Percentiles rank a stretch among this genome's conserved stretches.
These are phyloP conservation scores for Euzophera pinguis DNA, from an alignment of 2,888 invertebrate genomes.

Conservation along the genomic window DNA sequence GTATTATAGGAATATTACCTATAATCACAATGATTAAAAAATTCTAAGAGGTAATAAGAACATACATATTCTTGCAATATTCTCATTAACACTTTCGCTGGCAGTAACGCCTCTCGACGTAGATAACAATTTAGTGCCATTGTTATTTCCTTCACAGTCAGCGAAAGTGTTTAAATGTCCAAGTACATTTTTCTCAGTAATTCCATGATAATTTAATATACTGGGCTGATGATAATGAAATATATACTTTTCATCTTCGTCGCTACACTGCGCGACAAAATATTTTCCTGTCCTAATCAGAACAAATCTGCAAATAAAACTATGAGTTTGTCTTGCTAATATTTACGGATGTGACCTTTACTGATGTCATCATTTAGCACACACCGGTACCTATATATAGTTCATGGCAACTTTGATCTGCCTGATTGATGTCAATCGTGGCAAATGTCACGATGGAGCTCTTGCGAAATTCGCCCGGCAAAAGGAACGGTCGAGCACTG, in stretches of 20 bases:
- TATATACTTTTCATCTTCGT: too few species aligned
- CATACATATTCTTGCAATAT: too few species aligned
- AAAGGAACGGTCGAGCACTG: not conserved
- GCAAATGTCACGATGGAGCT: slow-evolving; percentile 9
- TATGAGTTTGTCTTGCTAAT: not conserved
- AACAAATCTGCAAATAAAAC: not conserved
- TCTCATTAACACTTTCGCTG: too few species aligned
- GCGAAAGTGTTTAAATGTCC: too few species aligned
- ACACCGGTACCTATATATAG: slow-evolving; percentile 1
- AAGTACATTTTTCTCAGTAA: too few species aligned
- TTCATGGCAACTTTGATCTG: slow-evolving; percentile 3
- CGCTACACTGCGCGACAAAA: not conserved
- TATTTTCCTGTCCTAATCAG: not conserved
- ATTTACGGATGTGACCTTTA: not conserved
- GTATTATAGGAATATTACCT: not conserved
- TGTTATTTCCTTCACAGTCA: too few species aligned
- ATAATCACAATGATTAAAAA: not conserved
- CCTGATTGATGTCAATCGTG: slow-evolving; percentile 9
- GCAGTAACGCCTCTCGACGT: too few species aligned
- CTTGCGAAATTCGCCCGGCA: slow-evolving; percentile 2
- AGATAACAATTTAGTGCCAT: too few species aligned
- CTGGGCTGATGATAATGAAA: too few species aligned
- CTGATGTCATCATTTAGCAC: not conserved
- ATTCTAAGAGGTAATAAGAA: not conserved
- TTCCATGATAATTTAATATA: too few species aligned